Evolutionary conservation across 2,888 invertebrate species (phyloP).

Genomic region (Leptinotarsa haldemani): DNA sequence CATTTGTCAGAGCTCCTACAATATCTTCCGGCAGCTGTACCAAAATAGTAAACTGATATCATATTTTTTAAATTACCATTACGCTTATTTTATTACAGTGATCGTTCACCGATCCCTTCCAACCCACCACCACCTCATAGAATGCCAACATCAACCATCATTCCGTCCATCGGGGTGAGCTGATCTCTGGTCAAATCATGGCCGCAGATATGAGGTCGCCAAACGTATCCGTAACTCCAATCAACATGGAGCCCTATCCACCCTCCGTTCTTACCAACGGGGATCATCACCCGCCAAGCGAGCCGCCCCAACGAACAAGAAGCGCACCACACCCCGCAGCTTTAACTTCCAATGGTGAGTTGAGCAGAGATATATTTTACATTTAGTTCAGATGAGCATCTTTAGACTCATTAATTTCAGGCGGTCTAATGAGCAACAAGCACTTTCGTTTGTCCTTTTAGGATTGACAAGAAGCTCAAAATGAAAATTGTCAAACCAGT

Average conservation of each 20-base stretch:
- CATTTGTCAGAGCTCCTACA: too few species aligned
- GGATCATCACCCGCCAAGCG: conserved; percentile 43
- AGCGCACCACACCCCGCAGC: conserved; percentile 52
- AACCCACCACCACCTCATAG: conserved; percentile 41
- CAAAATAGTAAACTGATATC: not conserved
- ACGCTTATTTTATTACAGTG: conserved; percentile 18
- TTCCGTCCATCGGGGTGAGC: conserved; percentile 58
- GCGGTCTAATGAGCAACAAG: too few species aligned
- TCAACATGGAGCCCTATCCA: conserved; percentile 71
- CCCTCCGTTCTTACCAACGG: conserved; percentile 38
- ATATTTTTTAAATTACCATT: not conserved
- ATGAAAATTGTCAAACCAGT: too few species aligned
- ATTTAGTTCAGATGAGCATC: not conserved
- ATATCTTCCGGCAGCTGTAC: too few species aligned
- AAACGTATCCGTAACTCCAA: conserved; percentile 84
- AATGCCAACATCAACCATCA: conserved; percentile 48
- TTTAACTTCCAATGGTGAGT: conserved; percentile 50
- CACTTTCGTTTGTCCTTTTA: too few species aligned
- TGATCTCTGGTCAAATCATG: conserved; percentile 60
- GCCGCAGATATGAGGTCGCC: conserved; percentile 65
- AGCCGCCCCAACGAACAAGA: conserved; percentile 53
- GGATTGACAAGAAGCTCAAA: too few species aligned
- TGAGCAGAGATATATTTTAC: not conserved
- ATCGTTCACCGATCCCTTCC: conserved; percentile 29
- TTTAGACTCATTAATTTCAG: not conserved